phyloP scores from a whole-genome alignment of 2,888 invertebrate genomes.

The Junonia oenone region DNA sequence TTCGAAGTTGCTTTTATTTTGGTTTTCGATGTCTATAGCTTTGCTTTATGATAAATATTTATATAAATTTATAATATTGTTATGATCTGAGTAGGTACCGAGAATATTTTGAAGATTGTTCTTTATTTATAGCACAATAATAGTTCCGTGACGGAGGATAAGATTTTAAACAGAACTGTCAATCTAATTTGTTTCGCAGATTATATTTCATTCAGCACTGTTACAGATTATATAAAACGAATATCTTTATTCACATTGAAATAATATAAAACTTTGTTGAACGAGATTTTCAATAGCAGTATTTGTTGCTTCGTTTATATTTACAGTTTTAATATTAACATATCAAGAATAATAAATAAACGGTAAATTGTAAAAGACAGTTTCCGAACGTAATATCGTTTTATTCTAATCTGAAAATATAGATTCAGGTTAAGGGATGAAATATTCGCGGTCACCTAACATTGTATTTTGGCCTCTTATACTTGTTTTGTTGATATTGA shows the following conservation, averaged over 20 bases:
- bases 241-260: neutral
- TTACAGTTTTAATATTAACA: neutral
- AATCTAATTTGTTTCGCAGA: neutral
- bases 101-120: conserved; percentile 29
- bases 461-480: conserved; percentile 40
- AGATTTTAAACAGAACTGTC: neutral
- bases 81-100: conserved; percentile 47
- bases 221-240: conserved; percentile 1
- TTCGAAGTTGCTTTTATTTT: conserved; percentile 23
- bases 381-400: neutral
- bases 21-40: conserved; percentile 36
- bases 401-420: conserved; percentile 11
- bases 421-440: conserved; percentile 19
- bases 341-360: neutral
- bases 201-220: neutral
- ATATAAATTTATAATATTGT: conserved; percentile 46
- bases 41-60: conserved; percentile 54
- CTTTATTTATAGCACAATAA: conserved; percentile 4
- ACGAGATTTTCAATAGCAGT: neutral
- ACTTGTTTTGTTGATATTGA: conserved; percentile 50
- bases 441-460: conserved; percentile 46
- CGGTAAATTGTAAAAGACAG: neutral
- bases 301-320: neutral
- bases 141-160: neutral
- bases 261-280: neutral